These are phyloP conservation scores for Panthera uncia DNA, from an alignment of 2,113 vertebrate species.

Conservation along the genomic window DNA sequence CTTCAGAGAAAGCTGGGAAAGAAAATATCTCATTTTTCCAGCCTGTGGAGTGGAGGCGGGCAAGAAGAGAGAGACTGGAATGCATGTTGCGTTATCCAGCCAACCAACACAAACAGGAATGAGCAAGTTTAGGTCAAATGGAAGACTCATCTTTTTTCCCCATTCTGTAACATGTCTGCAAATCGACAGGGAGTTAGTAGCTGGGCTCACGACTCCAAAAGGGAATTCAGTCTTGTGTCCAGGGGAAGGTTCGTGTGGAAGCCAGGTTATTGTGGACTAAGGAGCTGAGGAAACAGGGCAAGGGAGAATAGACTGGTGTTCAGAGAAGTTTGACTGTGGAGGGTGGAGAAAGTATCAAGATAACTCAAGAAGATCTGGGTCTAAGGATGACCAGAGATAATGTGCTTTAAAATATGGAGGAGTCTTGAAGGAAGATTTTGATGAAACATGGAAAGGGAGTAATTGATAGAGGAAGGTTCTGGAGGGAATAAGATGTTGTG, in stretches of 20 bases:
- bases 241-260: neutral
- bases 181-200: neutral
- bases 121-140: neutral
- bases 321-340: neutral
- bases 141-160: neutral
- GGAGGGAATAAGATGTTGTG: neutral
- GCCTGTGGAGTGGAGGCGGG: neutral
- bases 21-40: neutral
- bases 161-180: neutral
- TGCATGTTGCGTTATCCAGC: neutral
- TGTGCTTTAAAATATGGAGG: neutral
- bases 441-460: neutral
- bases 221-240: neutral
- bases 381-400: neutral
- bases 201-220: neutral
- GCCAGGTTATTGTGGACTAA: neutral
- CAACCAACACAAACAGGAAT: neutral
- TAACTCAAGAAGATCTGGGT: neutral
- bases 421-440: neutral
- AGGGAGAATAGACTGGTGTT: neutral
- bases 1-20: neutral
- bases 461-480: neutral
- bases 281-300: neutral
- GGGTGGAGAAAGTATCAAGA: neutral
- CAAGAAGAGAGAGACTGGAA: neutral